Evolutionary conservation across 2,888 invertebrate species (phyloP).

Genomic region (Rhopalosiphum nymphaeae): DNA sequence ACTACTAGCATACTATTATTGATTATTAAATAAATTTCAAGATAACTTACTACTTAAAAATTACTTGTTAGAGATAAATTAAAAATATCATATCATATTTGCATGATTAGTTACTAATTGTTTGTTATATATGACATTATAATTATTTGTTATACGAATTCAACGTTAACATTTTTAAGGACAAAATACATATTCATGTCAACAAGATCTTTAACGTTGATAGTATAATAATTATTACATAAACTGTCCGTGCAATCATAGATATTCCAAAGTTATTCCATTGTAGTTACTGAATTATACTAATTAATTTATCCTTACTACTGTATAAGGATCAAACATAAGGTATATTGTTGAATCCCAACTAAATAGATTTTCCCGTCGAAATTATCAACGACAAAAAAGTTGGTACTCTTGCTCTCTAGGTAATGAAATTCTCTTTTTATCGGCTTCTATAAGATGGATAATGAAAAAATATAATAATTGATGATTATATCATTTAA

Average conservation of each 20-base stretch:
- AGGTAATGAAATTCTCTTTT: neutral
- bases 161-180: neutral
- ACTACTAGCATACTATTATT: neutral
- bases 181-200: neutral
- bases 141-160: neutral
- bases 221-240: neutral
- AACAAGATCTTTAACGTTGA: neutral
- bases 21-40: neutral
- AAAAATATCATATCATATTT: neutral
- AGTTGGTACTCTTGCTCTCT: neutral
- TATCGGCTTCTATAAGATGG: neutral
- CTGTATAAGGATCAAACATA: conserved; percentile 7
- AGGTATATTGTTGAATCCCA: neutral
- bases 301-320: neutral
- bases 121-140: neutral
- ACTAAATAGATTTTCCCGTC: neutral
- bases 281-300: neutral
- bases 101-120: neutral
- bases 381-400: neutral
- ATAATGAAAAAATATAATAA: neutral
- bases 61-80: neutral
- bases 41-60: neutral
- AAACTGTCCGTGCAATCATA: neutral
- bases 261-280: neutral
- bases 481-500: neutral